Percentiles rank a stretch among this genome's conserved stretches.
phyloP scores from a whole-genome alignment of 2,113 vertebrate species.

The Todiramphus chloris region DNA sequence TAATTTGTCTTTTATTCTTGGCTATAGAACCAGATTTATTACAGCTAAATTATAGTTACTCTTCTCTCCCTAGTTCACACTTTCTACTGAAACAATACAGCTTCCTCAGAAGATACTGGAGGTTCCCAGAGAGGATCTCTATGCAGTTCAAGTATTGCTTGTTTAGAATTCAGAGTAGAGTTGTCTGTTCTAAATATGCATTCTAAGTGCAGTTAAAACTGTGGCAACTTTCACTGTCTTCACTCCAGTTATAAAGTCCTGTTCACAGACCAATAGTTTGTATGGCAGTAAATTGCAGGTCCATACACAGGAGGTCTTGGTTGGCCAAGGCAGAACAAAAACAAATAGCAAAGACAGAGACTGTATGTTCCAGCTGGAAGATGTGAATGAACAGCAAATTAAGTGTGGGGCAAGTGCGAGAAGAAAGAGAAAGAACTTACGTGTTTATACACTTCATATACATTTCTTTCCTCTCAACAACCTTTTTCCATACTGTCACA shows the following conservation, averaged over 20 bases:
- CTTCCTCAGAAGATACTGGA: background rate
- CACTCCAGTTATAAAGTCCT: background rate
- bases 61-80: background rate
- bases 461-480: background rate
- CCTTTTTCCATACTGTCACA: background rate
- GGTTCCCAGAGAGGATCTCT: background rate
- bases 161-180: background rate
- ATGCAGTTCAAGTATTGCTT: background rate
- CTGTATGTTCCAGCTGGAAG: background rate
- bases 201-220: background rate
- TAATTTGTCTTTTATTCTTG: background rate
- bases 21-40: background rate
- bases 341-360: background rate
- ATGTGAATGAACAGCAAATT: background rate
- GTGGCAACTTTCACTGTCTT: background rate
- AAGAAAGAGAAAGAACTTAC: background rate
- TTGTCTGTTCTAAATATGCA: background rate
- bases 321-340: background rate
- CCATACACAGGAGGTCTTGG: fast-evolving
- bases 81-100: background rate
- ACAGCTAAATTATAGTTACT: background rate
- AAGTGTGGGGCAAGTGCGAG: background rate
- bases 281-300: background rate
- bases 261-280: background rate
- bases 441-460: background rate